These are phyloP conservation scores for Addax nasomaculatus DNA, from an alignment of 2,113 vertebrate species.

Conservation along the genomic window DNA sequence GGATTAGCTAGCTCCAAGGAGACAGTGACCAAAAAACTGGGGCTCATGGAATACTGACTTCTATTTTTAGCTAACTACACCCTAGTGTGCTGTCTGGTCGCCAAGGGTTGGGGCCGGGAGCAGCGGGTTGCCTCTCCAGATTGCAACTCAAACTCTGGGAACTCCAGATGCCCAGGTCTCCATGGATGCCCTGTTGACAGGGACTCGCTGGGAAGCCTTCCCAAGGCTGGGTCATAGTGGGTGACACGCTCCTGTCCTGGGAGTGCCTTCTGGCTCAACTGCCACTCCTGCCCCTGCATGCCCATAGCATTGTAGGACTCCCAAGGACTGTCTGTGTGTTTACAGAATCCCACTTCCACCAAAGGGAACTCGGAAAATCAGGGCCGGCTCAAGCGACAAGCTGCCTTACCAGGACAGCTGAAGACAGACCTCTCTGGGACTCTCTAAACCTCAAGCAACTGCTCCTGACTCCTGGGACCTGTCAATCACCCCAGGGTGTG, in stretches of 20 bases:
- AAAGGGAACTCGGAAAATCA: neutral
- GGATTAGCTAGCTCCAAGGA: neutral
- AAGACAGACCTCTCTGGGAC: neutral
- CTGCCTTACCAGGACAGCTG: neutral
- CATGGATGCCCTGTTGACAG: neutral
- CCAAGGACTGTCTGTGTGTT: neutral
- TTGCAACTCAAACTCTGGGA: too few relatives aligned
- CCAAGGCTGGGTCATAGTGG: neutral
- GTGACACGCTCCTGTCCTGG: neutral
- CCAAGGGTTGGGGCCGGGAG: neutral
- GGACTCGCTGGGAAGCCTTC: neutral
- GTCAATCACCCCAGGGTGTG: neutral
- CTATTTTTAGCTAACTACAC: neutral
- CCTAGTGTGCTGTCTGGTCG: fast-evolving
- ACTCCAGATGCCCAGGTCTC: neutral
- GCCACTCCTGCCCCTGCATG: fast-evolving
- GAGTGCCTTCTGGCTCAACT: neutral
- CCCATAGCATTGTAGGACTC: neutral
- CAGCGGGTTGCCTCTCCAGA: neutral
- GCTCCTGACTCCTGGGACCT: neutral
- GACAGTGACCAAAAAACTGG: too few relatives aligned
- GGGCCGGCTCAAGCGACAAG: neutral
- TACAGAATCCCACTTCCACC: neutral
- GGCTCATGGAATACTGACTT: neutral
- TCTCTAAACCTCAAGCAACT: neutral